Evolutionary conservation across 1,140 invertebrate species (phyloP).

Genomic region (Lordiphosa mommai): DNA sequence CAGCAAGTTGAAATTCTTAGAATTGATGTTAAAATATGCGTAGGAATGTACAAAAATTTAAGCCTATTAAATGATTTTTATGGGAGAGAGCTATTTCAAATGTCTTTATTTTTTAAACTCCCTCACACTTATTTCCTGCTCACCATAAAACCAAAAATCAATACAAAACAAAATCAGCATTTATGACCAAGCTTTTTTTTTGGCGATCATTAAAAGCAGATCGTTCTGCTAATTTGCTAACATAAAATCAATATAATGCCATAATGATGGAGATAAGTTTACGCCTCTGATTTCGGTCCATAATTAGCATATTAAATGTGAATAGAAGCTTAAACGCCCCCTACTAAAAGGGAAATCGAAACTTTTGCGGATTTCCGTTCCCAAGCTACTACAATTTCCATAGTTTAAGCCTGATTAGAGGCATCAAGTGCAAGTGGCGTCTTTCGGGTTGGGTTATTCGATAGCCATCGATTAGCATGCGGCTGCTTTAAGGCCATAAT

Average conservation of each 20-base stretch:
- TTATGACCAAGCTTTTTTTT: conserved; percentile 57
- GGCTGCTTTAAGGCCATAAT: conserved; percentile 65
- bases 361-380: conserved; percentile 54
- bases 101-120: too few species aligned
- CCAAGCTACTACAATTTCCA: conserved; percentile 68
- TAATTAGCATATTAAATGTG: conserved; percentile 9
- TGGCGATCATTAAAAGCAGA: conserved; percentile 60
- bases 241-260: conserved; percentile 14
- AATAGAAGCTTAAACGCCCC: too few species aligned
- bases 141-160: conserved; percentile 8
- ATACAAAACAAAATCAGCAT: conserved; percentile 33
- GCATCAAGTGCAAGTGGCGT: conserved; percentile 19
- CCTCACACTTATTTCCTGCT: conserved; percentile 18
- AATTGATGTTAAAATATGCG: too few species aligned
- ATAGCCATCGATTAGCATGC: conserved; percentile 56
- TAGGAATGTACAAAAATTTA: too few species aligned
- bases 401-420: conserved; percentile 20
- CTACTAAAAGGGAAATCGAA: conserved; percentile 30
- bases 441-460: not conserved
- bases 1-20: too few species aligned
- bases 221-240: conserved; percentile 35
- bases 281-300: conserved; percentile 22
- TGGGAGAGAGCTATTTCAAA: too few species aligned
- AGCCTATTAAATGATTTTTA: too few species aligned
- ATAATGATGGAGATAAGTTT: conserved; percentile 21